Evolutionary conservation across 1,140 invertebrate genomes (phyloP).

Genomic region (Patella vulgata): DNA sequence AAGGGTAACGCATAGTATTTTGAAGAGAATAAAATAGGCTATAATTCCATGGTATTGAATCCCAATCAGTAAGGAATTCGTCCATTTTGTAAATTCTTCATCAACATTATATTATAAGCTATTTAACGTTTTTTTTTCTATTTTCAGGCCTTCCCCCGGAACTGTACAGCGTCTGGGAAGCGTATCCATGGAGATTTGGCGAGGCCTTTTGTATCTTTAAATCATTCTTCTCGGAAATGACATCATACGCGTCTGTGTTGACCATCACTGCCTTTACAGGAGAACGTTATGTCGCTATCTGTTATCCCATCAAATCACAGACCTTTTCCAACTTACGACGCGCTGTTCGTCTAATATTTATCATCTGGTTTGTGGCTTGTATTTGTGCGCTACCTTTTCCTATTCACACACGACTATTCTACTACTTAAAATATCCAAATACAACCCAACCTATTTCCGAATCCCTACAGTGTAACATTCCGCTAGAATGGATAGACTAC

Average conservation of each 20-base stretch:
- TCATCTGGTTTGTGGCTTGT: slow-evolving; percentile 80
- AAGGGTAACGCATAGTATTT: no score
- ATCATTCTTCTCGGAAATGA: slow-evolving; percentile 87
- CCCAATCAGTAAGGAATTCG: no score
- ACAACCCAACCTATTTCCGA: slow-evolving; percentile 29
- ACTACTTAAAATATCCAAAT: slow-evolving; percentile 22
- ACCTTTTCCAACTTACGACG: slow-evolving; percentile 83
- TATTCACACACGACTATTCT: slow-evolving; percentile 32
- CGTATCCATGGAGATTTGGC: slow-evolving; percentile 88
- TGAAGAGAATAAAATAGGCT: no score
- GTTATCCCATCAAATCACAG: slow-evolving; percentile 87
- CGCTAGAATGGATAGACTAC: slow-evolving; percentile 24
- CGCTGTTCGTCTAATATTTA: slow-evolving; percentile 79
- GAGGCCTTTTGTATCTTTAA: slow-evolving; percentile 85
- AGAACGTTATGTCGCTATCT: slow-evolving; percentile 94
- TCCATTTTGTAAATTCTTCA: no score
- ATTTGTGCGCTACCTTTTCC: slow-evolving; percentile 77
- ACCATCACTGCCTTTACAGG: slow-evolving; percentile 94
- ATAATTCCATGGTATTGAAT: no score
- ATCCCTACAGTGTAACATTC: slow-evolving; percentile 19
- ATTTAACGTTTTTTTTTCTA: no score
- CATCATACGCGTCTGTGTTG: slow-evolving; percentile 91
- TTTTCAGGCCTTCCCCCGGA: slow-evolving; percentile 81
- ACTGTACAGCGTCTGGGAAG: slow-evolving; percentile 86
- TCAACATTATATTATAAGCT: no score